Percentiles rank a stretch among this genome's conserved stretches.
These are phyloP conservation scores for Odocoileus virginianus DNA, from an alignment of 2,113 vertebrate species.

Conservation along the genomic window DNA sequence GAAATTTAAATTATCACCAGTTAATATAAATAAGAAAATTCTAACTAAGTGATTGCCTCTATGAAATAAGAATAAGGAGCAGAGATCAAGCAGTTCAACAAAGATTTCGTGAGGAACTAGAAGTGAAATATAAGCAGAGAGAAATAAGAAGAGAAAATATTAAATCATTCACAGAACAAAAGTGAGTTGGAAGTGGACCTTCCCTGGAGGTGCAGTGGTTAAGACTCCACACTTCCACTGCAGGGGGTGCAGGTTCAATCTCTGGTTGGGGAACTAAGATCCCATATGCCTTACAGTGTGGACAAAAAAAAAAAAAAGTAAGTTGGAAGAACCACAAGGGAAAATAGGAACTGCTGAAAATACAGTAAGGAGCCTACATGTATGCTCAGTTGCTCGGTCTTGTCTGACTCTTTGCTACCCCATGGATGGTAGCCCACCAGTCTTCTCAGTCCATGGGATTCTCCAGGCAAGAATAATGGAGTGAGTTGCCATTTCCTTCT, in stretches of 20 bases:
- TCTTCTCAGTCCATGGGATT: background rate
- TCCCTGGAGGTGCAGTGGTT: background rate
- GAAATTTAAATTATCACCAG: background rate
- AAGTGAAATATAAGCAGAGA: background rate
- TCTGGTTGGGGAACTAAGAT: background rate
- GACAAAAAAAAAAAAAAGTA: background rate
- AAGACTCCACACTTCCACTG: background rate
- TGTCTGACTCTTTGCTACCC: background rate
- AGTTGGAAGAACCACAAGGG: background rate
- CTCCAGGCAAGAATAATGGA: background rate
- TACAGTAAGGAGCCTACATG: rapidly evolving
- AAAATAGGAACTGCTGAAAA: background rate
- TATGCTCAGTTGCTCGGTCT: background rate
- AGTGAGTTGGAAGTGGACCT: background rate
- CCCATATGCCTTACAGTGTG: background rate
- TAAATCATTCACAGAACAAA: background rate
- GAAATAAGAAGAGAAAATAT: background rate
- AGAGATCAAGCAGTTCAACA: background rate
- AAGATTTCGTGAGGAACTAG: background rate
- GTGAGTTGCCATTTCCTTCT: background rate
- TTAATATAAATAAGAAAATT: background rate
- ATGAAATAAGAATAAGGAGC: background rate
- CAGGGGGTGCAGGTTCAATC: background rate
- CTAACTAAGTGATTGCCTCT: background rate
- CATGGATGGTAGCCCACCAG: background rate